Conservation (phyloP, 2,797 vertebrate genomes). For the Merluccius polli region DNA sequence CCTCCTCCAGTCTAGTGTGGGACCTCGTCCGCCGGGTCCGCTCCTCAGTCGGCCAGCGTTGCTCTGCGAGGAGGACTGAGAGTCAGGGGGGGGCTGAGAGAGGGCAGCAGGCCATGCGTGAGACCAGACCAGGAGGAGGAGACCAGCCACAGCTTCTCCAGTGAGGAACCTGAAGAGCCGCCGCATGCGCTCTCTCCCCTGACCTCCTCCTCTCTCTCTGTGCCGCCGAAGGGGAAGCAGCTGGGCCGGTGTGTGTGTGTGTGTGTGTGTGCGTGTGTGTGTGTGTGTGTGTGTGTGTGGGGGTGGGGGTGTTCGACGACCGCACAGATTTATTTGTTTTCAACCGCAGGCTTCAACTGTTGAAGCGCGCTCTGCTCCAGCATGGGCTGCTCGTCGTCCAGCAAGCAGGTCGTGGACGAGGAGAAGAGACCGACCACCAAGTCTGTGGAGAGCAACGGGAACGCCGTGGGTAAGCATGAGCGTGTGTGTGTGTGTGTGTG, state of each 20-base stretch:
- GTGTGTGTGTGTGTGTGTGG: background rate
- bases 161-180: constrained; percentile 38
- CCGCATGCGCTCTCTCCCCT: constrained; percentile 29
- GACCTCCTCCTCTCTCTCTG: constrained; percentile 15
- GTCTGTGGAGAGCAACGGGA: constrained; percentile 68
- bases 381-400: constrained; percentile 79
- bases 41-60: constrained; percentile 35
- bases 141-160: constrained; percentile 47
- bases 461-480: constrained; percentile 62
- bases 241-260: background rate
- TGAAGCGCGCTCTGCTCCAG: background rate
- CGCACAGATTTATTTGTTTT: no score
- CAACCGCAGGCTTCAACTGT: background rate
- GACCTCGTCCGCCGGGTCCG: background rate
- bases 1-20: background rate
- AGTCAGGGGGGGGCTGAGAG: constrained; percentile 16
- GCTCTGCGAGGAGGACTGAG: constrained; percentile 11
- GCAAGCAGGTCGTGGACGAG: constrained; percentile 70
- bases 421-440: constrained; percentile 74
- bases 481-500: background rate
- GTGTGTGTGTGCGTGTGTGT: background rate
- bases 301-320: no score
- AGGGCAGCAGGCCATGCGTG: constrained; percentile 53
- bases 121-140: constrained; percentile 39
- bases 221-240: constrained; percentile 27